Conservation (phyloP, 2,888 invertebrate genomes). For the Eilema caniola region DNA sequence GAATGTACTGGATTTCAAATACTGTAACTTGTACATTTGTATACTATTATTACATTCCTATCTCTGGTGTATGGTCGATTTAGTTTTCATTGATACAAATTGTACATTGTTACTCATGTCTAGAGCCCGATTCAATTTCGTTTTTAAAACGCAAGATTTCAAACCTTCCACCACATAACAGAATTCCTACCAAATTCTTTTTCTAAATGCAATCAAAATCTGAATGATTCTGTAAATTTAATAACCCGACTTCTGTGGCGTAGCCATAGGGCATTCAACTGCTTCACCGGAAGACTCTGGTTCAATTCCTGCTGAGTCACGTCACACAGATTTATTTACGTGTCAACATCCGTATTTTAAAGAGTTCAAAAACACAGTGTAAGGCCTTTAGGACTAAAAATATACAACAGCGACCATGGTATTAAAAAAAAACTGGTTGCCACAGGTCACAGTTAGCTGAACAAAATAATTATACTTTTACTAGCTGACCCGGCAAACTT, state of each 20-base stretch:
- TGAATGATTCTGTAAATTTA: too few relatives aligned
- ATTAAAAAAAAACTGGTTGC: not conserved
- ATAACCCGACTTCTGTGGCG: too few relatives aligned
- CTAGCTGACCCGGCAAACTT: too few relatives aligned
- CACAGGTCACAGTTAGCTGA: not conserved
- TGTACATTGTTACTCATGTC: not conserved
- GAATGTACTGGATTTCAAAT: not conserved
- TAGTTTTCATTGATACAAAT: constrained; percentile 3
- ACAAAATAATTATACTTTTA: too few relatives aligned
- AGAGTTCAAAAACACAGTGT: too few relatives aligned
- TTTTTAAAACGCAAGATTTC: too few relatives aligned
- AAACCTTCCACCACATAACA: too few relatives aligned
- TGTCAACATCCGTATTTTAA: not conserved
- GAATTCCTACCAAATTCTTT: too few relatives aligned
- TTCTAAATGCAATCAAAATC: too few relatives aligned
- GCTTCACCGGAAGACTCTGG: too few relatives aligned
- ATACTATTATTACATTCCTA: constrained; percentile 8
- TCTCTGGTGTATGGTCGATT: constrained; percentile 6
- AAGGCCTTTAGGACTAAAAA: not conserved
- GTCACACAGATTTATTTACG: not conserved
- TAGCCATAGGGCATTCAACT: too few relatives aligned
- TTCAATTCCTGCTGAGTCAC: not conserved
- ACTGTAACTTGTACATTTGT: not conserved
- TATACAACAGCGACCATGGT: not conserved
- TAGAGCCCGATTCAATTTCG: too few relatives aligned